Conservation (phyloP, 2,113 vertebrate species). For the Grammomys dolichurus region DNA sequence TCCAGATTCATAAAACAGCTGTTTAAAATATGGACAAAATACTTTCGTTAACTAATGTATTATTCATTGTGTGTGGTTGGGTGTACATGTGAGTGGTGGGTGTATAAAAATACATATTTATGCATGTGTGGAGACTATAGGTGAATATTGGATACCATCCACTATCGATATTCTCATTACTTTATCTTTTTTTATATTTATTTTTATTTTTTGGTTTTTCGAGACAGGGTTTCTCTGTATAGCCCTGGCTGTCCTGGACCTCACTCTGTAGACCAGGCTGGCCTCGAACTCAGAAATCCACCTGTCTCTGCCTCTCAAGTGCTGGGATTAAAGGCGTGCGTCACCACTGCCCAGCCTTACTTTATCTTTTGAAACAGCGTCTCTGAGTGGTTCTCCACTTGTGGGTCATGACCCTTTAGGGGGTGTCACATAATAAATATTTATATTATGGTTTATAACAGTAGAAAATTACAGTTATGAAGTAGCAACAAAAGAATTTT, state of each 20-base stretch:
- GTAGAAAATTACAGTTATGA: not conserved
- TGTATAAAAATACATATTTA: too few relatives aligned
- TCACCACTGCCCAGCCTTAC: not conserved
- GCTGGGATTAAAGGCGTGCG: too few relatives aligned
- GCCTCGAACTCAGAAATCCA: too few relatives aligned
- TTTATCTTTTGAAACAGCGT: not conserved
- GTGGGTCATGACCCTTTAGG: not conserved
- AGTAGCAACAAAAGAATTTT: not conserved
- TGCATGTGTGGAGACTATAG: not conserved
- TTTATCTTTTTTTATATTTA: not conserved
- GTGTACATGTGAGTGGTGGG: not conserved
- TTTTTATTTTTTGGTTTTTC: too few relatives aligned
- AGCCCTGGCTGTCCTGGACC: too few relatives aligned
- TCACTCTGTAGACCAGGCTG: too few relatives aligned
- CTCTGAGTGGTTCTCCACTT: not conserved
- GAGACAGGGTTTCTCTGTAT: too few relatives aligned
- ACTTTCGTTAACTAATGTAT: not conserved
- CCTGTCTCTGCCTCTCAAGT: too few relatives aligned
- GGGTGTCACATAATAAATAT: not conserved
- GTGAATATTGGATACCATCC: not conserved
- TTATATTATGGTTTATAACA: not conserved
- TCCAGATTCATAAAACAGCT: conserved; percentile 18
- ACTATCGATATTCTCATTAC: not conserved
- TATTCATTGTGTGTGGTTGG: not conserved
- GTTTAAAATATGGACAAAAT: not conserved